Evolutionary conservation across 2,888 invertebrate species (phyloP), one percentile per base, ranked within the genome.

Genomic region (Cantharis rufa): DNA sequence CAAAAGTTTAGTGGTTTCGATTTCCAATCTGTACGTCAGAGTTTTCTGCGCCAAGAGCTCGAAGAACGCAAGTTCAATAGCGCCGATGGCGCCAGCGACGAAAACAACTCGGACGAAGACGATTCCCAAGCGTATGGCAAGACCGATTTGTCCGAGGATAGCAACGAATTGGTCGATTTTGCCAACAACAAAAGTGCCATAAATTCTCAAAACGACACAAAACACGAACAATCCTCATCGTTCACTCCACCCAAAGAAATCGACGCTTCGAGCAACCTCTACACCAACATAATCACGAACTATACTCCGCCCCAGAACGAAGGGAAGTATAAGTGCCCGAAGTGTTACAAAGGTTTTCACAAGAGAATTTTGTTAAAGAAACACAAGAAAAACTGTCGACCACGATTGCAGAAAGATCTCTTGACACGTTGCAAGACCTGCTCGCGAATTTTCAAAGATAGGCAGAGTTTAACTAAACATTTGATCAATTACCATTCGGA

Each of bases 301-400:
- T 88, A 88, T 77, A 88, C 87, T 3, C 88, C 88, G 4, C 85
- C 86, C 0, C 86, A 87, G n/a, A 89, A 89, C 71, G 89, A 88
- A 62, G 89, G 88, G 3, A 85, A 89, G 5, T 90, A 89, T 82
- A 89, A 90, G 72, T 91, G 91, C 74, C 89, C 89, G 1, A 91
- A 91, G 80, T 91, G 91, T 80, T 88, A 89, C 63, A 91, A 91
- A 82, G 88, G 89, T 7, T 91, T 91, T 83, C 89, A 90, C 78
- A 91, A 91, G 80, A 88, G 90, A 68, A 88, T 90, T 72, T 83
- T 91, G 15, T 83, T 91, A 18, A 89, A 90, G 75, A 91, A 91
- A 82, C 91, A 91, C 82, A 89, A 90, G 86, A 91, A 91, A 80
- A 91, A 91, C 78, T 92, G 91, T 82, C 84, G 87, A 27, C 88